Conservation (phyloP, 2,888 invertebrate genomes). For the Sminthurinus aureus region DNA sequence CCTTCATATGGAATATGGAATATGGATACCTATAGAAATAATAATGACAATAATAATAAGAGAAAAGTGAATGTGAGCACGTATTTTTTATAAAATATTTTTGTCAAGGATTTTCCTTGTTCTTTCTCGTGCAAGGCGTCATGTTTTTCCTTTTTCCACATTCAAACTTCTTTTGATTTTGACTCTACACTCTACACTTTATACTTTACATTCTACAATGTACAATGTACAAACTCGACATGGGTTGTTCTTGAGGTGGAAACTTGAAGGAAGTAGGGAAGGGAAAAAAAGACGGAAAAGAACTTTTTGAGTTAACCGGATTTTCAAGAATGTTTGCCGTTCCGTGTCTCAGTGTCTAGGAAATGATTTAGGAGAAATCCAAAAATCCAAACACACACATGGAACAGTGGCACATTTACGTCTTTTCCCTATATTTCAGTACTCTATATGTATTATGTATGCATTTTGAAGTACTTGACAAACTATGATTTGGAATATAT, state of each 20-base stretch:
- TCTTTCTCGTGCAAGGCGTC: no score
- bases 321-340: conserved; percentile 31
- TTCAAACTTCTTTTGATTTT: no score
- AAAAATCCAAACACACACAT: conserved; percentile 19
- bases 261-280: background rate
- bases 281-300: conserved; percentile 26
- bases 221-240: no score
- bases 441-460: background rate
- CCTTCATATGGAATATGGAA: background rate
- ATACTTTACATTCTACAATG: no score
- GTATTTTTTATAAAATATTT: background rate
- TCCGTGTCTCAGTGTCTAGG: conserved; percentile 36
- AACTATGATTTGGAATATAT: no score
- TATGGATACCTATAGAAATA: background rate
- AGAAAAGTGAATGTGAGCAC: background rate
- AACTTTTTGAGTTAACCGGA: conserved; percentile 22
- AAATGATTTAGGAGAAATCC: conserved; percentile 30
- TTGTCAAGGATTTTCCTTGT: background rate
- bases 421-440: background rate
- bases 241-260: background rate
- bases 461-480: background rate
- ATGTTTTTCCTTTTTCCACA: no score
- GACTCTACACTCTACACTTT: no score
- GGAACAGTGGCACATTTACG: conserved; percentile 1
- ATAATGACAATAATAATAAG: no score